Percentiles rank a stretch among this genome's conserved stretches.
Conservation (phyloP, 2,888 invertebrate species). For the Sericinus montela region DNA sequence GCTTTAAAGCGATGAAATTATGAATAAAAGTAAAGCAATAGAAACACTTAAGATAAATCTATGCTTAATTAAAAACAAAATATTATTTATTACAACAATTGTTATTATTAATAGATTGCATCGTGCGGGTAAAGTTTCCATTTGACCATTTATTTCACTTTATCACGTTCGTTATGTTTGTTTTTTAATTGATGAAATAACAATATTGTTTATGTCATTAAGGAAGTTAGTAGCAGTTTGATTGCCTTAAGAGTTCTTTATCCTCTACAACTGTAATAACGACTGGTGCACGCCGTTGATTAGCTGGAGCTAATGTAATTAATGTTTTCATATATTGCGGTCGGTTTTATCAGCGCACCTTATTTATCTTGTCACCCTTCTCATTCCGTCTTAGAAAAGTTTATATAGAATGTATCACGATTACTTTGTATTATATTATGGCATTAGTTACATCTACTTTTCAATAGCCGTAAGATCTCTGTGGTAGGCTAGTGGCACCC, state of each 20-base stretch:
- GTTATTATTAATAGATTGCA: slow-evolving; percentile 4
- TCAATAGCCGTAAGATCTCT: too few relatives aligned
- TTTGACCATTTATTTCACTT: neutral
- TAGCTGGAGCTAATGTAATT: slow-evolving; percentile 3
- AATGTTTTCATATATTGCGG: neutral
- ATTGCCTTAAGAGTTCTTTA: slow-evolving; percentile 1
- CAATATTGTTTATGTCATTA: slow-evolving; percentile 5
- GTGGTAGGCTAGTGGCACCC: too few relatives aligned
- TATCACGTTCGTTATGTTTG: neutral
- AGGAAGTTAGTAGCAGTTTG: neutral
- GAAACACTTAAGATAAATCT: neutral
- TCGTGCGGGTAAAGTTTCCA: neutral
- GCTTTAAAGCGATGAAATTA: neutral
- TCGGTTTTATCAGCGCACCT: neutral
- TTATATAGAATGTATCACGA: neutral
- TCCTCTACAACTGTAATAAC: neutral
- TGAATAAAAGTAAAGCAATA: neutral
- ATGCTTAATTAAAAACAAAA: slow-evolving; percentile 9
- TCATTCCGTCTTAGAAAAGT: neutral
- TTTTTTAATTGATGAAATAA: neutral
- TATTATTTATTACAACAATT: neutral
- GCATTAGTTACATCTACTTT: too few relatives aligned
- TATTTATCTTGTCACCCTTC: slow-evolving; percentile 3
- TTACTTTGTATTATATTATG: too few relatives aligned
- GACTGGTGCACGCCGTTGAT: neutral